Base-by-base conservation (phyloP, 1,140 invertebrate species). In the Psix sp. region DNA sequence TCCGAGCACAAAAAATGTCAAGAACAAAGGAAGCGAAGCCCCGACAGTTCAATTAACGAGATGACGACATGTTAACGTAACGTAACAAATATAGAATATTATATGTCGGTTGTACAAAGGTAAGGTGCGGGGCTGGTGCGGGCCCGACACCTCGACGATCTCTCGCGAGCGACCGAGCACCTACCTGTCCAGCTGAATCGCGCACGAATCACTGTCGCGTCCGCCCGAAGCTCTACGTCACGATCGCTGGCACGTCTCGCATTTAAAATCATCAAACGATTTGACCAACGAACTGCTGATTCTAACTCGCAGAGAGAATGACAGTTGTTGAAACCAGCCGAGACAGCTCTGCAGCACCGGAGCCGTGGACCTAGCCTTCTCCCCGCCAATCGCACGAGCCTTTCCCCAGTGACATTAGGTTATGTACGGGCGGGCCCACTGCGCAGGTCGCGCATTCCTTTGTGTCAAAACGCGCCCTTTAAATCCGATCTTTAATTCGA, bases 201-300 rank as follows among this genome's bases (percentile, higher is more conserved):
- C 59, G 56, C 43, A 76, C 59, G 71, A 74, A 74, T 73, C 67
- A 67, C 38, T 33, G 26, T 14, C 39, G 26, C 38, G 24, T 31
- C 49, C 43, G 57, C 63, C 68, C 72, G 67, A 75, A 73, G 66
- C 36, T 76, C 73, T 72, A 81, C 63, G 65, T 68, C 60, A 43
- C 51, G 62, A 73, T 74, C 56, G 46, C 42, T 42, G 21, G 18
- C 39, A 77, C 40, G 68, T 77, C 73, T 77, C 40, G 77, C 79
- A 82, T 82, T 78, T 82, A 79, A 80, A 76, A 56, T 73, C 20
- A 52, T 52, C 36, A 51, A 46, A 52, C 21, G 43, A 38, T 68
- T 46, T 59, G 59, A 57, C 33, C 54, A 42, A 60, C 2, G 13
- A n/a, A n/a, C n/a, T n/a, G n/a, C 11, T 5, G 33, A 35, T 29